phyloP scores from a whole-genome alignment of 2,113 vertebrate species.

The Cromileptes altivelis region DNA sequence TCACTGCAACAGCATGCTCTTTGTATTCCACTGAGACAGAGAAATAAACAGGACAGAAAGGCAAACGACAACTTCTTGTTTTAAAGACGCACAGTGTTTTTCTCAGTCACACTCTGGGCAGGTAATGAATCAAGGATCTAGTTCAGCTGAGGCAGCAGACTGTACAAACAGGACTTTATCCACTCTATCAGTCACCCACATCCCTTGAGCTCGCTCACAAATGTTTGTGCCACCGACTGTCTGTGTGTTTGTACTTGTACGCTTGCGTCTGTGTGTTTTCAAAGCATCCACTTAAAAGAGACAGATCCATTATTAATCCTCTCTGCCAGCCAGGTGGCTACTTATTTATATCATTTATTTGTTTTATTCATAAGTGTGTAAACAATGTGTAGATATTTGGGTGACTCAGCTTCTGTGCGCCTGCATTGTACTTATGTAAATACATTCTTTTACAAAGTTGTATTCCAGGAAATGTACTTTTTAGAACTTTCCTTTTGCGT shows the following conservation, averaged over 20 bases:
- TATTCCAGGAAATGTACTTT: slow-evolving; percentile 17
- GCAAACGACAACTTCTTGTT: background rate
- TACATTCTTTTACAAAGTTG: slow-evolving; percentile 10
- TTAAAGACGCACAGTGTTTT: slow-evolving; percentile 9
- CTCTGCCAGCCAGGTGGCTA: slow-evolving; percentile 1
- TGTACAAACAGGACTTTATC: slow-evolving; percentile 39
- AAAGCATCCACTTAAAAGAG: slow-evolving; percentile 23
- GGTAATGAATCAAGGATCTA: slow-evolving; percentile 47
- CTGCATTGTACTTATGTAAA: slow-evolving; percentile 23
- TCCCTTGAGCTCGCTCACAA: slow-evolving; percentile 39
- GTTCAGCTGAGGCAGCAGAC: slow-evolving; percentile 36
- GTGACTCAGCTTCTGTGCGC: slow-evolving; percentile 5
- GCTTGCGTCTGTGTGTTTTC: background rate
- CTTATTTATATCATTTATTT: slow-evolving; percentile 30
- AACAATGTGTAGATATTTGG: slow-evolving; percentile 2
- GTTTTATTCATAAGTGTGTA: slow-evolving; percentile 37
- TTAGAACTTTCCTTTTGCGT: background rate
- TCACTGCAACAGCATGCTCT: background rate
- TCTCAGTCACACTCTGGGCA: slow-evolving; percentile 5
- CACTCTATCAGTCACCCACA: slow-evolving; percentile 37
- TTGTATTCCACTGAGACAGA: background rate
- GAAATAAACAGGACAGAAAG: background rate
- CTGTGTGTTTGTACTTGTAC: background rate
- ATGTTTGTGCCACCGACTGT: slow-evolving; percentile 33
- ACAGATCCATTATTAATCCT: slow-evolving; percentile 51